phyloP scores from a whole-genome alignment of 2,797 vertebrate genomes.

The Microcaecilia unicolor region DNA sequence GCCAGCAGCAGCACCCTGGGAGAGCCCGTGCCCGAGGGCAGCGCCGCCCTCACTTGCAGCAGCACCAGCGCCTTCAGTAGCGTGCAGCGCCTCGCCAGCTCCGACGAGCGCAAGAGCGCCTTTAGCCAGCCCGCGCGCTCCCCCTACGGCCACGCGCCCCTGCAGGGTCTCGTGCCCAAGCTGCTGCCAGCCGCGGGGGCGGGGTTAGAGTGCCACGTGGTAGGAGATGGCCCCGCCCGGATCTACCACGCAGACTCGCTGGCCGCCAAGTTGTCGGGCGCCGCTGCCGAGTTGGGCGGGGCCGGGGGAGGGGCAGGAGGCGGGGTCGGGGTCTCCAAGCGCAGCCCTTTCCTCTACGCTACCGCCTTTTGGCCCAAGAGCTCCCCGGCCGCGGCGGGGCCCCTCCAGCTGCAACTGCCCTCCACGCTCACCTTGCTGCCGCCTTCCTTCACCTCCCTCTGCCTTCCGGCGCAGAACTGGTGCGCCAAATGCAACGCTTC shows the following conservation, averaged over 20 bases:
- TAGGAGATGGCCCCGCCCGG: constrained; percentile 70
- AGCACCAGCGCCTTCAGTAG: constrained; percentile 86
- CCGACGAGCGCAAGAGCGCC: constrained; percentile 77
- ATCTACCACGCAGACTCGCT: constrained; percentile 78
- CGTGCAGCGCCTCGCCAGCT: constrained; percentile 63
- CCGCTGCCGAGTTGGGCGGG: constrained; percentile 63
- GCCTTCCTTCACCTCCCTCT: constrained; percentile 91
- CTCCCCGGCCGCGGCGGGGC: constrained; percentile 50
- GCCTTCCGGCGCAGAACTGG: constrained; percentile 95
- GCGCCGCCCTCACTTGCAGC: constrained; percentile 31
- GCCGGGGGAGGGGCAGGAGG: constrained; percentile 38
- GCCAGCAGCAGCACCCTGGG: constrained; percentile 31
- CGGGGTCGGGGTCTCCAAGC: constrained; percentile 70
- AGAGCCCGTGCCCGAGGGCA: constrained; percentile 32
- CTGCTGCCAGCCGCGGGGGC: constrained; percentile 52
- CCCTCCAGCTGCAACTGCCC: constrained; percentile 86
- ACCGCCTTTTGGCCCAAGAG: constrained; percentile 92
- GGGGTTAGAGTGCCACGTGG: constrained; percentile 68
- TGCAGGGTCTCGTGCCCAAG: constrained; percentile 82
- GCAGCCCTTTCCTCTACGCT: constrained; percentile 85
- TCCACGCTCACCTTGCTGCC: constrained; percentile 87
- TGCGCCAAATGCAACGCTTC: constrained; percentile 96
- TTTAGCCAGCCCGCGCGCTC: constrained; percentile 83
- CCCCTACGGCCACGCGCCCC: constrained; percentile 74
- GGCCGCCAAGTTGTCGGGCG: constrained; percentile 75